Base-by-base conservation (phyloP, 2,797 vertebrate genomes). In the Crenichthys baileyi region DNA sequence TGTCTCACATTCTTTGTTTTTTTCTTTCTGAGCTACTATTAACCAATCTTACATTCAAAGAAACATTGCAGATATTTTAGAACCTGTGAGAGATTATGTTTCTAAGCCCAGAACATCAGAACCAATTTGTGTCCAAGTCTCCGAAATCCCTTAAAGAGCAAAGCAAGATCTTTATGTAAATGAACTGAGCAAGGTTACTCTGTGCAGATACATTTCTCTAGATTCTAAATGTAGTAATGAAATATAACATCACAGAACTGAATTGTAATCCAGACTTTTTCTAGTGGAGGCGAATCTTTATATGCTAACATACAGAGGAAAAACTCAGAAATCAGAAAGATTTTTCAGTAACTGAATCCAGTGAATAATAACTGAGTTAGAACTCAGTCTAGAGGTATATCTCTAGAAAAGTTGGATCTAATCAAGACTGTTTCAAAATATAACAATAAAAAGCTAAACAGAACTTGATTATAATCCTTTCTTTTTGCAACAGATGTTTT, bases 111-210 rank as follows among this genome's bases (percentile, higher is more conserved):
- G 7, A 78, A 72, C 18, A 46, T 70, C n/a, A 7, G 4, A 50
- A 51, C 18, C 2, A 44, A 71, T 81, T 73, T 75, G 56, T 60
- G 15, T 41, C 26, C 26, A 79, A 79, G 63, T 75, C 36, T 67
- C 68, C 20, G 46, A 75, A 72, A 75, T 76, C 46, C 74, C 31
- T 41, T 12, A 51, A 12, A 71, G 39, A 44, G 46, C 51, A 0
- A 77, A 68, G 31, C 11, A 44, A 70, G 55, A 51, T 65, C 20
- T 80, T 70, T 22, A 77, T 18, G 44, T 53, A 26, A 82, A 76
- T 58, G 41, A 70, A 44, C 77, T 48, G 7, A 79, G 2, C 75
- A 2, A 77, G 72, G 75, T 24, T 65, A 41, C 44, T 46, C 11
- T 11, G 0, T 46, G 44, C 1, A 46, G 44, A 46, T 11, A 46